Evolutionary conservation across 2,888 invertebrate species (phyloP).

Genomic region (Ferrisia virgata): DNA sequence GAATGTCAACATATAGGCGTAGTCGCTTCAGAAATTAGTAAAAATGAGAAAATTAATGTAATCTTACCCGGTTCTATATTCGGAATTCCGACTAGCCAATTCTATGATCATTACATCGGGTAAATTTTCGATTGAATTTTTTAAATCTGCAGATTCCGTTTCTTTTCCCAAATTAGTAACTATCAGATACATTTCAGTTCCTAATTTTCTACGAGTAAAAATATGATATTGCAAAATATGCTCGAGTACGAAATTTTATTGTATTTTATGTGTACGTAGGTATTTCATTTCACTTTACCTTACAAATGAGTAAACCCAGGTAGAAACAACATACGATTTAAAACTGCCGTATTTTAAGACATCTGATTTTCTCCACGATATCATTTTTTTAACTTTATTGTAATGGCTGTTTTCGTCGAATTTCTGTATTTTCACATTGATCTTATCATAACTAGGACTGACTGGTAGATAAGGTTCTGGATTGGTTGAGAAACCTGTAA

Average conservation of each 20-base stretch:
- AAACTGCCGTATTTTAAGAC: not conserved
- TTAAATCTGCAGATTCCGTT: not conserved
- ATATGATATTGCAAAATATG: not conserved
- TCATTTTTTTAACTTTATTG: conserved; percentile 39
- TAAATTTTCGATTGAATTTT: not conserved
- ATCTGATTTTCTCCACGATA: conserved; percentile 15
- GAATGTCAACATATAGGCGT: too few relatives aligned
- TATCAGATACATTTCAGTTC: not conserved
- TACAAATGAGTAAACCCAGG: not conserved
- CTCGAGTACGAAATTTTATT: too few relatives aligned
- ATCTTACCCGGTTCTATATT: not conserved
- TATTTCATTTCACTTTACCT: too few relatives aligned
- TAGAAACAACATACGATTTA: not conserved
- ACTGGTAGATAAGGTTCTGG: conserved; percentile 34
- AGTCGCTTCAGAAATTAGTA: not conserved
- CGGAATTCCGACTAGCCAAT: not conserved
- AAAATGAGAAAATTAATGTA: not conserved
- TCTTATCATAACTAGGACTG: conserved; percentile 24
- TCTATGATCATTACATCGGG: not conserved
- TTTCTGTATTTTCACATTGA: conserved; percentile 37
- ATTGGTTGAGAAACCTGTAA: conserved; percentile 9
- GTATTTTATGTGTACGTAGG: too few relatives aligned
- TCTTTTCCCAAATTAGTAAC: not conserved
- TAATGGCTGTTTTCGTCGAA: conserved; percentile 25
- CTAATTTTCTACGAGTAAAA: not conserved